Evolutionary conservation across 2,113 vertebrate species (phyloP), one percentile per base, ranked within the genome.

Genomic region (Nycticryphes semicollaris): DNA sequence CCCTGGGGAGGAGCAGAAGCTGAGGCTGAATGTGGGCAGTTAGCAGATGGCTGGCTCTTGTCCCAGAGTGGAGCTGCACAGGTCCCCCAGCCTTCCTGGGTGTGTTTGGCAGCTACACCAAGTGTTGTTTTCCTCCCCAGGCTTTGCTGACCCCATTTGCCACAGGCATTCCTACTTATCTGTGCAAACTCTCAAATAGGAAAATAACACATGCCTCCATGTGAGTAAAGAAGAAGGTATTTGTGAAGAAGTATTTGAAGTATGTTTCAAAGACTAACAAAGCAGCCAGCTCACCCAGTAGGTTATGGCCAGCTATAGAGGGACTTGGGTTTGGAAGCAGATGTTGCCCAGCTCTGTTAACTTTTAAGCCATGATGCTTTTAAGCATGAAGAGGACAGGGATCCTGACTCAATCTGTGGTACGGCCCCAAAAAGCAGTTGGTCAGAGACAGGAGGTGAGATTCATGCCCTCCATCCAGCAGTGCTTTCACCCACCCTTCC

Each of bases 181-280:
- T 92, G 45, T 24, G 90, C 79, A 89, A 92, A 60, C 57, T 84
- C 77, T 74, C 54, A 17, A 90, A 62, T 13, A 90, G 86, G 72
- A 82, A 91, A 87, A 72, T 9, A 94, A 24, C 77, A 84, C 94
- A 81, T 81, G 84, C 83, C 84, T 91, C 45, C 2, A 3, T 18
- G 66, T 60, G 84, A 91, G 84, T 94, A 54, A 79, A 66, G 93
- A 85, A 87, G 78, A 94, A 93, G 80, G 94, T 72, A 94, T 96
- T 92, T 95, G 88, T 7, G 5, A 84, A n/a, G 45, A 95, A 84
- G 48, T 76, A 96, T 96, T 91, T 76, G 62, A 94, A 95, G 56
- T 92, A 90, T 76, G 92, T 78, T 78, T 93, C 76, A 60, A 90
- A 93, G 83, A 93, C 73, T 70, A 93, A 73, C 63, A 54, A 79